phyloP scores from a whole-genome alignment of 2,797 vertebrate species.

The Hephaestus fuliginosus region DNA sequence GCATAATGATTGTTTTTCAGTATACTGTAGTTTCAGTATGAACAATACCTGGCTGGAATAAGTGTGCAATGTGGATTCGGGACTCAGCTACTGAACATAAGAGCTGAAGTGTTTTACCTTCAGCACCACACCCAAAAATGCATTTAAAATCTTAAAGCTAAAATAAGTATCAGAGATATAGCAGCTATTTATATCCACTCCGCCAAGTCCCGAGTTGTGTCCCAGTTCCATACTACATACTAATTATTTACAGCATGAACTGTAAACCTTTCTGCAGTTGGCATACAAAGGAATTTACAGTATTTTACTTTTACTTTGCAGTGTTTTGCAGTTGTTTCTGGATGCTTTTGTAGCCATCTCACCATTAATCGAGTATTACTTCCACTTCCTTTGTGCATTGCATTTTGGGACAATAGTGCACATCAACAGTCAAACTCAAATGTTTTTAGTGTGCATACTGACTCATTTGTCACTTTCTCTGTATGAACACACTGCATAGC shows the following conservation, averaged over 20 bases:
- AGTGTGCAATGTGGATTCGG: not conserved
- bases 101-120: not conserved
- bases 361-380: not conserved
- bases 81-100: not conserved
- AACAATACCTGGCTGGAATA: not conserved
- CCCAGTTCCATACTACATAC: conserved; percentile 5
- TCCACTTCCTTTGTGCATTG: not conserved
- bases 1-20: not conserved
- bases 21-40: not conserved
- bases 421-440: not conserved
- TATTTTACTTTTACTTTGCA: not conserved
- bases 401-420: not conserved
- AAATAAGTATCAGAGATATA: not conserved
- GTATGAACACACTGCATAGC: not conserved
- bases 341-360: not conserved
- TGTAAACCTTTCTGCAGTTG: not conserved
- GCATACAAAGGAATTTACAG: not conserved
- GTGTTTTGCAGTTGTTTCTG: not conserved
- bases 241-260: not conserved
- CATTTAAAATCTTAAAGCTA: not conserved
- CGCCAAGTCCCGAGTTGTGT: not conserved
- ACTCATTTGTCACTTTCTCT: not conserved
- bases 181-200: not conserved
- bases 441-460: not conserved
- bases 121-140: not conserved